Evolutionary conservation across 2,797 vertebrate genomes (phyloP).

Genomic region (Cyclopterus lumpus): DNA sequence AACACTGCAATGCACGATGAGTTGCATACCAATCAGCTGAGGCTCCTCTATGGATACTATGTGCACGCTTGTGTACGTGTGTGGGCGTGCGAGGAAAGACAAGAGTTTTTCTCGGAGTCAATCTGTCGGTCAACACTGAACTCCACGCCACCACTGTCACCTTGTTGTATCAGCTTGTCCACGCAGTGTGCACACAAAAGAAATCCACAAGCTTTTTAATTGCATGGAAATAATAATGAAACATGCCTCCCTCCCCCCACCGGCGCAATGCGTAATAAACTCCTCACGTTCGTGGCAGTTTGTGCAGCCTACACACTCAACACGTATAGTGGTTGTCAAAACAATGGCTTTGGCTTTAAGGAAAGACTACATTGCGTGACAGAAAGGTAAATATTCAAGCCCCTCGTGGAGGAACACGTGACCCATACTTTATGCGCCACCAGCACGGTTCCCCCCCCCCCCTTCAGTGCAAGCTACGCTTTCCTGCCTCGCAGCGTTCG

Average conservation of each 20-base stretch:
- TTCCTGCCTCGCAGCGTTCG: constrained; percentile 43
- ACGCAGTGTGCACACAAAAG: background rate
- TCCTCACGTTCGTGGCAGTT: background rate
- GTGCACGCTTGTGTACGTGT: constrained; percentile 10
- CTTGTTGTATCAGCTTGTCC: background rate
- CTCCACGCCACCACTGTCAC: background rate
- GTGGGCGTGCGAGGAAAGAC: background rate
- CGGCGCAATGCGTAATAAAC: constrained; percentile 15
- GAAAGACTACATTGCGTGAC: constrained; percentile 76
- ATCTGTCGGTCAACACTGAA: constrained; percentile 31
- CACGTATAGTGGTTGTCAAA: constrained; percentile 19
- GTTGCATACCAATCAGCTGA: constrained; percentile 70
- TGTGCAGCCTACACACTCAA: background rate
- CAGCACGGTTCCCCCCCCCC: constrained; percentile 49
- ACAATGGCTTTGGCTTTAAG: constrained; percentile 34
- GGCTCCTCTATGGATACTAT: constrained; percentile 22
- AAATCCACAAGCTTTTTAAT: background rate
- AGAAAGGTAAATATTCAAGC: constrained; percentile 83
- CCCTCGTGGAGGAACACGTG: constrained; percentile 79
- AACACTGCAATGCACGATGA: constrained; percentile 62
- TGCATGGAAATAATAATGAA: constrained; percentile 3
- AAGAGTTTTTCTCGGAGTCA: background rate
- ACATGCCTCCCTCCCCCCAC: background rate
- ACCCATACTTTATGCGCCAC: constrained; percentile 71
- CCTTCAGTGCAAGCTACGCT: constrained; percentile 54